Evolutionary conservation across 2,888 invertebrate species (phyloP), one percentile per base, ranked within the genome.

Genomic region (Drosophila histrio): DNA sequence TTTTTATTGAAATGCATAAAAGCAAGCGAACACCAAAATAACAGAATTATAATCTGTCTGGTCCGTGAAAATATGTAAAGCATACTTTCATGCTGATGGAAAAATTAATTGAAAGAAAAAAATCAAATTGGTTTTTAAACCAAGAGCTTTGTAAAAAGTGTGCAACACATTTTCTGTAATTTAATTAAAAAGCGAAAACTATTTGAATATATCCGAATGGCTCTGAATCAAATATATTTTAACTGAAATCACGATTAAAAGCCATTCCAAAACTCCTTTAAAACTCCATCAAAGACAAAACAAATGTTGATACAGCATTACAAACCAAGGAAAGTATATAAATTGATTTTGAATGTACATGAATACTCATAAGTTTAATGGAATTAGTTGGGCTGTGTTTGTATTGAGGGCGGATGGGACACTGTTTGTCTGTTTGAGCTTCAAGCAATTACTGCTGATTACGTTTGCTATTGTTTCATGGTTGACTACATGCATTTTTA

Each of bases 391-490:
- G 21, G 36, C 21, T 34, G 34, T 26, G 49, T 60, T 52, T 43
- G 46, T 22, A 15, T 56, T 39, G 28, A 26, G 15, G 34, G 49
- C 21, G 19, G 34, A 36, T 46, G 36, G n/a, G 13, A 22, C 26
- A 46, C 43, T 69, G 52, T 36, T 54, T 54, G 59, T 59, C 49
- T 30, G 47, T 71, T 71, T 77, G 56, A 46, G 59, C 44, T 66
- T 61, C 15, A 53, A 60, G 60, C 74, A 77, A 79, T 79, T 77
- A 74, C 47, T 61, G 69, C 49, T 70, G 68, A 77, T 77, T 76
- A 63, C 15, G 50, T 52, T 65, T 65, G 59, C 49, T 54, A 63
- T 81, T 81, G 73, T 71, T 66, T 57, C 28, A 54, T 52, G 59
- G 26, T 36, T 41, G 36, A 30, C 22, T 9, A 57, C 24, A 79